A percentile compares a stretch with the other conserved stretches of the same genome.
Evolutionary conservation across 2,113 vertebrate species (phyloP).

Genomic region (Rynchops niger): DNA sequence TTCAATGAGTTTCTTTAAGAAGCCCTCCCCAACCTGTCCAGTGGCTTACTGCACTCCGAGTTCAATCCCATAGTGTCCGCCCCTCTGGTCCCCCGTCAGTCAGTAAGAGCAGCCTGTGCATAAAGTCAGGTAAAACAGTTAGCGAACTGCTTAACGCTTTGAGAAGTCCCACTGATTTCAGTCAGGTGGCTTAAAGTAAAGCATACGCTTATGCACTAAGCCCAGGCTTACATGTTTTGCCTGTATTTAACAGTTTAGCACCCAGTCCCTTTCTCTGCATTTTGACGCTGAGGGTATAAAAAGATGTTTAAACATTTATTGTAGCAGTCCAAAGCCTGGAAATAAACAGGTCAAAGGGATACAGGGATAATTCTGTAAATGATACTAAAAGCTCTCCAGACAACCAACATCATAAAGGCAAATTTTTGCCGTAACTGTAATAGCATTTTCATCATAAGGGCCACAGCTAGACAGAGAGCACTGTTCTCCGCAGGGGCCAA

Average conservation of each 20-base stretch:
- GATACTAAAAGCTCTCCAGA: background rate
- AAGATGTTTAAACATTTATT: background rate
- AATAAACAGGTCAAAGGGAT: background rate
- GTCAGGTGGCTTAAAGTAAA: background rate
- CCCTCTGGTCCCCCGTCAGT: too few relatives aligned
- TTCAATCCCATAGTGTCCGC: background rate
- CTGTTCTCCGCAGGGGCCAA: slow-evolving; percentile 11
- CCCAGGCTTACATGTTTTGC: background rate
- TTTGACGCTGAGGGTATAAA: background rate
- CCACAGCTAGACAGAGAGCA: slow-evolving; percentile 18
- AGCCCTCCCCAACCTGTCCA: background rate
- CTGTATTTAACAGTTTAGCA: background rate
- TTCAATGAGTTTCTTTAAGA: background rate
- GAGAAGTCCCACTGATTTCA: background rate
- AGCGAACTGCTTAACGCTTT: background rate
- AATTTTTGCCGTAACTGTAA: background rate
- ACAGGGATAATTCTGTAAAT: background rate
- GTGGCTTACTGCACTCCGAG: background rate
- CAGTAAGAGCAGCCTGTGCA: background rate
- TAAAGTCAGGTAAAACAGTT: background rate
- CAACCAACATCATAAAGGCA: background rate
- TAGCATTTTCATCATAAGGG: background rate
- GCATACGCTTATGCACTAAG: fast-evolving
- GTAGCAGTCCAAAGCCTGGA: background rate
- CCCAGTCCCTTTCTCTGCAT: background rate